These are phyloP conservation scores for Valencia hispanica DNA, from an alignment of 2,797 vertebrate species.

Conservation along the genomic window DNA sequence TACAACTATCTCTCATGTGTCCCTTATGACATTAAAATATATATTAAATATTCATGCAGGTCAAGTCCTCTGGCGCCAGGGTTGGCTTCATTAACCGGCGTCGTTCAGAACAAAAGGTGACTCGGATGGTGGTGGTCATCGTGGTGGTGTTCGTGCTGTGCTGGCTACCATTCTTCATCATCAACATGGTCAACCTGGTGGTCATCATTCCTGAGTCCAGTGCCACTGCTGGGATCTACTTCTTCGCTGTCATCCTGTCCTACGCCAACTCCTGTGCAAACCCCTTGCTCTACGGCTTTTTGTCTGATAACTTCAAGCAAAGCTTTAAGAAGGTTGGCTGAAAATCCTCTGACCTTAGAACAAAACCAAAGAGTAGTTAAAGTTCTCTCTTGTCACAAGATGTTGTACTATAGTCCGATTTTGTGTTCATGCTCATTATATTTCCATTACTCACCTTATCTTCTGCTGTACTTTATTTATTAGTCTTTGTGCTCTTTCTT, in stretches of 20 bases:
- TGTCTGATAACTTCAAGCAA: conserved; percentile 96
- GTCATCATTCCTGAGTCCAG: conserved; percentile 92
- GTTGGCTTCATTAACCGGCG: conserved; percentile 89
- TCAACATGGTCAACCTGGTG: conserved; percentile 94
- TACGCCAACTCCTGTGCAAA: conserved; percentile 98
- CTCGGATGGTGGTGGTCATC: conserved; percentile 94
- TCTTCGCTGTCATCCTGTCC: conserved; percentile 92
- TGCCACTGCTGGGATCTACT: conserved; percentile 89
- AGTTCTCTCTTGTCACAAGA: neutral
- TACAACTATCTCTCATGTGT: neutral
- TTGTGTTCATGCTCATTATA: neutral
- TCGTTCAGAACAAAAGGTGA: conserved; percentile 93
- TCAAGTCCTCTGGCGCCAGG: conserved; percentile 88
- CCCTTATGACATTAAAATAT: neutral
- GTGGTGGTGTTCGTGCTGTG: conserved; percentile 94
- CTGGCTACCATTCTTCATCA: conserved; percentile 95
- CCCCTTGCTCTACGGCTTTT: conserved; percentile 94
- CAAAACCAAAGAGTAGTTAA: neutral
- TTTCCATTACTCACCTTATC: neutral
- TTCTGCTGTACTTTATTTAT: neutral
- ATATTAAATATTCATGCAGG: conserved; percentile 43
- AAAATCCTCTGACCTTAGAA: neutral
- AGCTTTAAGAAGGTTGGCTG: conserved; percentile 88
- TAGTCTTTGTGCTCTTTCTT: neutral
- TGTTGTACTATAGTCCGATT: neutral